Conservation (phyloP, 2,113 vertebrate species). For the Acanthochromis polyacanthus region DNA sequence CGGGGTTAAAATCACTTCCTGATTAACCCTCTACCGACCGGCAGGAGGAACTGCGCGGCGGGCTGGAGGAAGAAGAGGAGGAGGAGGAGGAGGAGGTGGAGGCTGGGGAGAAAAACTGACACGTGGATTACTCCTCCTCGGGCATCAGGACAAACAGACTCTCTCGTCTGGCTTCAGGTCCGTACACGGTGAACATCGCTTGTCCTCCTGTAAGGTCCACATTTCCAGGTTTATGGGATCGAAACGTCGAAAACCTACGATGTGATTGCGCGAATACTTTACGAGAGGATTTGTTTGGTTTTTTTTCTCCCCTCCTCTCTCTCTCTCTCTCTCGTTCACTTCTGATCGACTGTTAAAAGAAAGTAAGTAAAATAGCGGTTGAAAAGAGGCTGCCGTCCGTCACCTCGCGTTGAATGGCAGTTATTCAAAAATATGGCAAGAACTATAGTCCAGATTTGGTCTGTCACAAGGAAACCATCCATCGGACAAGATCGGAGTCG, state of each 20-base stretch:
- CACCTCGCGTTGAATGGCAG: conserved; percentile 86
- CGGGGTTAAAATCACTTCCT: conserved; percentile 60
- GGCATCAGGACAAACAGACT: conserved; percentile 67
- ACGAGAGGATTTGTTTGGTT: background rate
- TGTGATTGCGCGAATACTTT: conserved; percentile 7
- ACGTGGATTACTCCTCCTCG: conserved; percentile 85
- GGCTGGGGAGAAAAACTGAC: conserved; percentile 80
- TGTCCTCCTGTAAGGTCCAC: background rate
- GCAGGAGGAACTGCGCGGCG: conserved; percentile 75
- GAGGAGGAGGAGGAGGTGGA: conserved; percentile 49
- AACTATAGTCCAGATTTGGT: conserved; percentile 82
- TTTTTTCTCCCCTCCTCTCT: background rate
- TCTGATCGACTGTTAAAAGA: conserved; percentile 39
- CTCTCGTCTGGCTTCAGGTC: conserved; percentile 16
- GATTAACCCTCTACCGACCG: conserved; percentile 67
- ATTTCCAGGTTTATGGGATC: conserved; percentile 2
- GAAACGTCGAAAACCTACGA: background rate
- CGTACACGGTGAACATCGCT: background rate
- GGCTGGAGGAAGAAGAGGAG: background rate
- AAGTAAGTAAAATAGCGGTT: conserved; percentile 37
- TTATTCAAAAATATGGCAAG: conserved; percentile 89
- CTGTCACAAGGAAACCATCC: conserved; percentile 80
- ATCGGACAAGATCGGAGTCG: conserved; percentile 71
- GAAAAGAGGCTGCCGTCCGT: conserved; percentile 35
- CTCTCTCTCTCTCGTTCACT: conserved; percentile 4